phyloP scores from a whole-genome alignment of 2,797 vertebrate species.

The Phrynocephalus guinanensis region DNA sequence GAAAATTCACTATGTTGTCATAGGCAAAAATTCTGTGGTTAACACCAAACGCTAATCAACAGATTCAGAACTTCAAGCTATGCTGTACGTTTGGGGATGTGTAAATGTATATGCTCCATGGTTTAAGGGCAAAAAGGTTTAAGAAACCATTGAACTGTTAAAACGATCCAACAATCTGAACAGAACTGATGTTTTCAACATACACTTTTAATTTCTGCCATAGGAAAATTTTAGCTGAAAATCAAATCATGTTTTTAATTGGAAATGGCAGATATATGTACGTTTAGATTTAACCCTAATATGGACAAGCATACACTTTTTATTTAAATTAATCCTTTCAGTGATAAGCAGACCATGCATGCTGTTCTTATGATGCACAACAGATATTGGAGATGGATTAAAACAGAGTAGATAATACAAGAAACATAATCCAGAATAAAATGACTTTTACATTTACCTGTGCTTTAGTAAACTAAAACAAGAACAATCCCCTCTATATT shows the following conservation, averaged over 20 bases:
- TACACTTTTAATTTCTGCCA: conserved; percentile 15
- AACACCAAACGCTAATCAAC: not conserved
- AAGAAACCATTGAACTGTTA: conserved; percentile 24
- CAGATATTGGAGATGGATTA: not conserved
- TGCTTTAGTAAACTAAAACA: conserved; percentile 3
- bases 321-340: not conserved
- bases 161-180: fast-evolving
- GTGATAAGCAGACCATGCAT: not conserved
- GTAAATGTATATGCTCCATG: conserved; percentile 19
- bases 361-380: not conserved
- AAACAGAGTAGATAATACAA: conserved; percentile 2
- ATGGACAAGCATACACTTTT: not conserved
- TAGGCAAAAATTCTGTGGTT: conserved; percentile 1
- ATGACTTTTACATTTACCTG: conserved; percentile 7
- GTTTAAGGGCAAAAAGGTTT: not conserved
- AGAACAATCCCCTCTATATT: not conserved
- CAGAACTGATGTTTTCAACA: fast-evolving
- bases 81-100: not conserved
- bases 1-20: conserved; percentile 19
- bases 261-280: not conserved
- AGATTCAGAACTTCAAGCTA: not conserved
- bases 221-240: conserved; percentile 7
- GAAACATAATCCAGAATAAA: not conserved
- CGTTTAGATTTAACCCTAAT: not conserved
- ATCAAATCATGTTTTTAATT: not conserved